Conservation (phyloP, 2,888 invertebrate genomes). For the Galerucella nymphaeae region DNA sequence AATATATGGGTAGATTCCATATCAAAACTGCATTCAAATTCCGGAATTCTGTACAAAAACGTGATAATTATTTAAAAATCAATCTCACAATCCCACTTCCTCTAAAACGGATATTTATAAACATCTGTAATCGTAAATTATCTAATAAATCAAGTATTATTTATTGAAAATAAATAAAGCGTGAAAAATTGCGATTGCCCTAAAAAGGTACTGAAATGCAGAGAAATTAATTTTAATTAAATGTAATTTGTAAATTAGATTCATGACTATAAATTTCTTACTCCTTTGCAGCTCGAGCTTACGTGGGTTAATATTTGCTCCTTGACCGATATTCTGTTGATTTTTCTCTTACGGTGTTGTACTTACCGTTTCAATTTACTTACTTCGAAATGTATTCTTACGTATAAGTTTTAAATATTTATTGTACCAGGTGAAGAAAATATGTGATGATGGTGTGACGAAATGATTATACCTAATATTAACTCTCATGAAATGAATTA, state of each 20-base stretch:
- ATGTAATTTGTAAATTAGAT: constrained; percentile 40
- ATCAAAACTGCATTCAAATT: too few species aligned
- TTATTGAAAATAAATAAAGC: constrained; percentile 19
- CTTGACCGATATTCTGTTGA: constrained; percentile 40
- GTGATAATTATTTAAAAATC: neutral
- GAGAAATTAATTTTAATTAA: constrained; percentile 38
- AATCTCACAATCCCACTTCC: neutral
- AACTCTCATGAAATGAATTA: too few species aligned
- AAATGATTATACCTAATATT: too few species aligned
- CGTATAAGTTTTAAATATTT: neutral
- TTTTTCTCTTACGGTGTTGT: constrained; percentile 33
- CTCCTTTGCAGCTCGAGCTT: constrained; percentile 39
- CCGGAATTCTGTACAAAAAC: too few species aligned
- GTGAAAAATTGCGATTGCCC: constrained; percentile 24
- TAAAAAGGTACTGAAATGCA: constrained; percentile 36
- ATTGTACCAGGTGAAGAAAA: neutral
- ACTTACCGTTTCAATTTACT: constrained; percentile 14
- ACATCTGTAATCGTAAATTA: neutral
- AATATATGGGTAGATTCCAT: too few species aligned
- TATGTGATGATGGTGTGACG: neutral
- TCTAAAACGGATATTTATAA: neutral
- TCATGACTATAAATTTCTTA: constrained; percentile 40
- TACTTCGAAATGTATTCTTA: constrained; percentile 6
- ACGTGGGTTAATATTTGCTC: constrained; percentile 40
- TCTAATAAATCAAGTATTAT: constrained; percentile 1